These are phyloP conservation scores for Melikaiella ostensackeni DNA, from an alignment of 2,888 invertebrate genomes.

Conservation along the genomic window DNA sequence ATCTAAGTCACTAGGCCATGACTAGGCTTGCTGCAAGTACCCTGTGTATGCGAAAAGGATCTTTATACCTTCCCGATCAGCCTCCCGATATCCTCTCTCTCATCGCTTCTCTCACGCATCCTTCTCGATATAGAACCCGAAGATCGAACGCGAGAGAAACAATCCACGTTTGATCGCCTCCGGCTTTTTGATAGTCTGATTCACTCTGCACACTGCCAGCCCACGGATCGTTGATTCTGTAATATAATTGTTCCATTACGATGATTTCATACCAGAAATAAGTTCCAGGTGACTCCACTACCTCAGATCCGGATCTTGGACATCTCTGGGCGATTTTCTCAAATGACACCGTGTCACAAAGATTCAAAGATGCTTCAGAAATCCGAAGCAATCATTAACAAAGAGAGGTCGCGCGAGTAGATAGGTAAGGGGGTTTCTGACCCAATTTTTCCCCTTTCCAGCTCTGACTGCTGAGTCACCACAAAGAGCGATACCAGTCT, in stretches of 20 bases:
- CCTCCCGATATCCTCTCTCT: constrained; percentile 47
- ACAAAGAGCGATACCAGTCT: too few species aligned
- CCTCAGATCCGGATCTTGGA: neutral
- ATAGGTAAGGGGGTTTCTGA: too few species aligned
- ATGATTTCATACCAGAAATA: constrained; percentile 44
- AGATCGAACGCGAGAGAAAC: constrained; percentile 1
- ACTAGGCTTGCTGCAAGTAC: constrained; percentile 45
- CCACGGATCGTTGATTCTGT: constrained; percentile 47
- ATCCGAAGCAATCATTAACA: neutral
- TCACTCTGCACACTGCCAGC: constrained; percentile 18
- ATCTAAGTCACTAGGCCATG: constrained; percentile 55
- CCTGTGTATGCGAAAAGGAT: constrained; percentile 44
- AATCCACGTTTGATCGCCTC: constrained; percentile 28
- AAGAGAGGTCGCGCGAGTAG: too few species aligned
- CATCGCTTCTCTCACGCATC: constrained; percentile 37
- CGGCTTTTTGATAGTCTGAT: constrained; percentile 44
- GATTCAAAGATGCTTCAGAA: neutral
- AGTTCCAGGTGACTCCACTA: constrained; percentile 41
- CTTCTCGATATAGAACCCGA: neutral
- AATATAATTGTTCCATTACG: constrained; percentile 45
- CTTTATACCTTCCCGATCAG: constrained; percentile 50
- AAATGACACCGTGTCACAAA: neutral
- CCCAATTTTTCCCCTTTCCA: too few species aligned
- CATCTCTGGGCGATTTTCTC: neutral
- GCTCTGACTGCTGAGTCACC: too few species aligned